Percentiles rank a stretch among this genome's conserved stretches.
These are phyloP conservation scores for Pipistrellus pygmaeus DNA, from an alignment of 2,797 vertebrate species.

Conservation along the genomic window DNA sequence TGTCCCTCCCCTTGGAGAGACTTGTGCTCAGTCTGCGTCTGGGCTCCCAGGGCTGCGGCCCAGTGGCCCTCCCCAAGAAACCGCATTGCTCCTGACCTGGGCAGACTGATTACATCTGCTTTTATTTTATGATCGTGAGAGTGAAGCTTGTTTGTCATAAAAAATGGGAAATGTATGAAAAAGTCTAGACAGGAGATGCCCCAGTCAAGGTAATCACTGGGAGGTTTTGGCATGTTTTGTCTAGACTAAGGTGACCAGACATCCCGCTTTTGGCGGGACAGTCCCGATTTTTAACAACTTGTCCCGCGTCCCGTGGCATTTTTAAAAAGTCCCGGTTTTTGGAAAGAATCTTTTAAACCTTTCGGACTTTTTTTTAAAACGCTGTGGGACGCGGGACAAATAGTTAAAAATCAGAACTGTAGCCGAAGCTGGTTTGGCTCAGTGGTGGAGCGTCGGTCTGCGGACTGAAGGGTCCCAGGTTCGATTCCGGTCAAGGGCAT, in stretches of 20 bases:
- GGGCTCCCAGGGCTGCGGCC: not conserved
- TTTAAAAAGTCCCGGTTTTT: too few relatives aligned
- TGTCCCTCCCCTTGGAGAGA: fast-evolving
- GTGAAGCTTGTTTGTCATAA: not conserved
- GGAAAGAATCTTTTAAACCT: too few relatives aligned
- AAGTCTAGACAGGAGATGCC: not conserved
- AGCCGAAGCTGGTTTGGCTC: too few relatives aligned
- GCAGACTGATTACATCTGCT: not conserved
- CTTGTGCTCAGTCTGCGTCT: not conserved
- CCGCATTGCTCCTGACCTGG: not conserved
- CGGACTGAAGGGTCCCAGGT: too few relatives aligned
- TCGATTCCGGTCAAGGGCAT: too few relatives aligned
- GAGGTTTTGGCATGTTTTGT: not conserved
- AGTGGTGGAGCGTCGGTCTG: too few relatives aligned
- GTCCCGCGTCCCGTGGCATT: too few relatives aligned
- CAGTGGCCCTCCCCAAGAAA: not conserved
- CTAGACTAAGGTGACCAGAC: not conserved
- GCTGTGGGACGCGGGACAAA: too few relatives aligned
- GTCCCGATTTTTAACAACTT: too few relatives aligned
- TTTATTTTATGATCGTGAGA: not conserved
- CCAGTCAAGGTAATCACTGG: not conserved
- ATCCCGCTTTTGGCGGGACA: too few relatives aligned
- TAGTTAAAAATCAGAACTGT: too few relatives aligned
- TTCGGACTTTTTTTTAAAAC: too few relatives aligned
- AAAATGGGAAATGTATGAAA: not conserved